phyloP scores from a whole-genome alignment of 2,797 vertebrate species.

The Muraenolepis orangiensis region DNA sequence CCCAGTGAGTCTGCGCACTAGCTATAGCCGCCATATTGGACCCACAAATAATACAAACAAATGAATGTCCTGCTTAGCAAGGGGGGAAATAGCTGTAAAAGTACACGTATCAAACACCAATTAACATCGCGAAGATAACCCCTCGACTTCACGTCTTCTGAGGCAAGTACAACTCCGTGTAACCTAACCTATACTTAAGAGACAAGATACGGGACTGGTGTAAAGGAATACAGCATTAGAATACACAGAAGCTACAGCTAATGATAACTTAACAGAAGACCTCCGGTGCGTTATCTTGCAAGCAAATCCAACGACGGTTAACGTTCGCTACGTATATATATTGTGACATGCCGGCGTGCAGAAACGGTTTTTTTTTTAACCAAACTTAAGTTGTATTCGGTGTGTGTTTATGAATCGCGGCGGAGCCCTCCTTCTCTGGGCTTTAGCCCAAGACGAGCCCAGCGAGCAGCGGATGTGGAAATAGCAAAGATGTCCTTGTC shows the following conservation, averaged over 20 bases:
- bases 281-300: not conserved
- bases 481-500: not conserved
- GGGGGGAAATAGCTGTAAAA: conserved; percentile 27
- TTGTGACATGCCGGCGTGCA: not conserved
- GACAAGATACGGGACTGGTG: not conserved
- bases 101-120: conserved; percentile 9
- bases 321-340: not conserved
- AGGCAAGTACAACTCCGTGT: conserved; percentile 22
- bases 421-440: not conserved
- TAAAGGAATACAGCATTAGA: not conserved
- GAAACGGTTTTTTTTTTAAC: not conserved
- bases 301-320: not conserved
- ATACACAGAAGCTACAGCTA: not conserved
- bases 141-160: conserved; percentile 2
- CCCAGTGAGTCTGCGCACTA: conserved; percentile 7
- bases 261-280: not conserved
- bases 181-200: no score
- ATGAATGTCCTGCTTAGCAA: conserved; percentile 17
- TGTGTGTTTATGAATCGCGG: not conserved
- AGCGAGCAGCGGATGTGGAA: conserved; percentile 14
- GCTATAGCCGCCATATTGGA: conserved; percentile 37
- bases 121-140: not conserved
- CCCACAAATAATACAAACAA: conserved; percentile 30
- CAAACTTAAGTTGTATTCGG: not conserved
- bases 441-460: not conserved